A percentile compares a stretch with the other conserved stretches of the same genome.
phyloP scores from a whole-genome alignment of 2,888 invertebrate genomes.

The Drosophila dives region DNA sequence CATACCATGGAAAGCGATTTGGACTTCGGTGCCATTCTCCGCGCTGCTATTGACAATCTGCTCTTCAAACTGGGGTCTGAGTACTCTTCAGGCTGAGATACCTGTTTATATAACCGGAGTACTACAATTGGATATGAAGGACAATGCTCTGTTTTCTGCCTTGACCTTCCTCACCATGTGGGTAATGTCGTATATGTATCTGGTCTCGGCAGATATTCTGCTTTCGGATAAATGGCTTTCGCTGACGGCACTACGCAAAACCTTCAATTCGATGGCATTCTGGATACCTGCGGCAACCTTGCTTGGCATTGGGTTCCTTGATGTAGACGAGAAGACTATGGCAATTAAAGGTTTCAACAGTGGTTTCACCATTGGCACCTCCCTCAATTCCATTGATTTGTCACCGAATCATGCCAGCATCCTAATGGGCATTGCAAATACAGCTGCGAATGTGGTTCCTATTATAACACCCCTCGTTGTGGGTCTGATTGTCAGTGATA shows the following conservation, averaged over 20 bases:
- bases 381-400: conserved; percentile 87
- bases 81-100: conserved; percentile 89
- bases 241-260: conserved; percentile 73
- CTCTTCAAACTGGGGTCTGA: conserved; percentile 89
- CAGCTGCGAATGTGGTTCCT: conserved; percentile 87
- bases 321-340: conserved; percentile 81
- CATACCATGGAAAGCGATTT: conserved; percentile 88
- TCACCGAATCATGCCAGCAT: conserved; percentile 89
- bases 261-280: conserved; percentile 79
- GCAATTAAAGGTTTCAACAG: conserved; percentile 85
- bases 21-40: conserved; percentile 88
- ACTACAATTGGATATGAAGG: conserved; percentile 87
- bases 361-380: conserved; percentile 83
- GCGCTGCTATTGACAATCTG: conserved; percentile 86
- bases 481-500: conserved; percentile 85
- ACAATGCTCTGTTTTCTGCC: conserved; percentile 85
- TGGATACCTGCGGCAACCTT: conserved; percentile 86
- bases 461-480: conserved; percentile 87
- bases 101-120: conserved; percentile 89
- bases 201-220: conserved; percentile 85
- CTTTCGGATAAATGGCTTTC: conserved; percentile 82
- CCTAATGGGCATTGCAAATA: conserved; percentile 89
- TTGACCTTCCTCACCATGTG: conserved; percentile 86
- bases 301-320: conserved; percentile 85
- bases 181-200: conserved; percentile 85